Evolutionary conservation across 1,140 invertebrate genomes (phyloP), one percentile per base, ranked within the genome.

Genomic region (Bilobella aurantiaca): DNA sequence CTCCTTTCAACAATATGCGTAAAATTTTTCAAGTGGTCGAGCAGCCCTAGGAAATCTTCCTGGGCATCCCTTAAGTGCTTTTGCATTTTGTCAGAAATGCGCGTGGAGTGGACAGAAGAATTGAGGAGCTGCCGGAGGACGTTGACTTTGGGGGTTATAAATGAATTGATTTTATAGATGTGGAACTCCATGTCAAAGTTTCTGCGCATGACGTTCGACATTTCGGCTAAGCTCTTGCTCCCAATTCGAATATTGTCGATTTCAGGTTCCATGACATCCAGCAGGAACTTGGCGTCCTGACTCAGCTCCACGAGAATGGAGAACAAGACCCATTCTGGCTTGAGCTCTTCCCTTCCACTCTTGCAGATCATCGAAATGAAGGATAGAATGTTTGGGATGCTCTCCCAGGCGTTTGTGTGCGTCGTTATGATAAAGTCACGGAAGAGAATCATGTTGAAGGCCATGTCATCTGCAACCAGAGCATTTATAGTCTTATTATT

Each of bases 101-200:
- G n/a, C 18, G 12, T 12, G 3, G 30, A 62, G 59, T 53, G 49
- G 12, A 23, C 25, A 3, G 58, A 28, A 8, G 8, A 8, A 8
- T 5, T 8, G 18, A 32, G 58, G 21, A 59, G 30, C 28, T 32
- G 58, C 8, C 27, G 14, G 5, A 59, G 28, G 3, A 63, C 31
- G 21, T 58, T 8, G 25, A 63, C n/a, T 25, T 63, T 63, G 42
- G 62, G 62, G 16, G 53, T 63, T 3, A 63, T 58, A 25, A 63
- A 63, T 5, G 34, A 8, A 18, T 63, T 25, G n/a, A 63, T 49
- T 25, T 27, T 63, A 34, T 63, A 56, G 29, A 63, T 23, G 27
- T 63, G 42, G 32, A 63, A 63, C 27, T 63, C 62, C 42, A 63
- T 53, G n/a, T 63, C 42, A 3, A 58, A 57, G 28, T 53, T 63